Evolutionary conservation across 2,888 invertebrate genomes (phyloP), one percentile per base, ranked within the genome.

Genomic region (Andricus curvator): DNA sequence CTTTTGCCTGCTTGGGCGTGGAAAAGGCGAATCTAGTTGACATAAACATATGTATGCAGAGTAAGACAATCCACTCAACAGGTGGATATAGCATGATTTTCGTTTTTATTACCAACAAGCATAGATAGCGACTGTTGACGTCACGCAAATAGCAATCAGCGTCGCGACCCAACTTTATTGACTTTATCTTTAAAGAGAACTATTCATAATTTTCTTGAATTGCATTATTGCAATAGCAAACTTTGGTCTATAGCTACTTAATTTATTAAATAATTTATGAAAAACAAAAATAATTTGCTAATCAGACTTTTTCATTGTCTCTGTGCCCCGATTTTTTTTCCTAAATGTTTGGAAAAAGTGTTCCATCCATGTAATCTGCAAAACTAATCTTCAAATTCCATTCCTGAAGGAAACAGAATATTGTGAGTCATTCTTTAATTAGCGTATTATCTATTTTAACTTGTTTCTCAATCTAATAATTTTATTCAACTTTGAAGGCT

Each of bases 81-180:
- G 89, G 90, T 90, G 88, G 85, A 88, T 85, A 84, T 90, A 84
- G 87, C 89, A 87, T 89, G 37, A 37, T 37, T 37, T 37, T 9
- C 9, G 8, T 37, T 37, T 37, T 37, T 37, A 37, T 37, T 8
- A 37, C 8, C 8, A 37, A 37, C 37, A 37, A 37, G 37, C 1
- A 37, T 37, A 37, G 37, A 37, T 37, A 37, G 37, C 9, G 37
- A 37, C 37, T 37, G 37, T 8, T 37, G 37, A 37, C 37, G 37
- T 79, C 79, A 82, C 81, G 83, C 81, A 82, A 82, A 82, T 77
- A 74, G 68, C 81, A 79, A 76, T 80, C 78, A 78, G 22, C 56
- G 17, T 56, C 56, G 56, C 56, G 20, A 56, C 2, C n/a, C n/a
- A 56, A 20, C n/a, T 56, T n/a, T 37, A 56, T 17, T 51, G 17